Conservation (phyloP, 2,797 vertebrate genomes). For the Stomatorhinus walkeri region DNA sequence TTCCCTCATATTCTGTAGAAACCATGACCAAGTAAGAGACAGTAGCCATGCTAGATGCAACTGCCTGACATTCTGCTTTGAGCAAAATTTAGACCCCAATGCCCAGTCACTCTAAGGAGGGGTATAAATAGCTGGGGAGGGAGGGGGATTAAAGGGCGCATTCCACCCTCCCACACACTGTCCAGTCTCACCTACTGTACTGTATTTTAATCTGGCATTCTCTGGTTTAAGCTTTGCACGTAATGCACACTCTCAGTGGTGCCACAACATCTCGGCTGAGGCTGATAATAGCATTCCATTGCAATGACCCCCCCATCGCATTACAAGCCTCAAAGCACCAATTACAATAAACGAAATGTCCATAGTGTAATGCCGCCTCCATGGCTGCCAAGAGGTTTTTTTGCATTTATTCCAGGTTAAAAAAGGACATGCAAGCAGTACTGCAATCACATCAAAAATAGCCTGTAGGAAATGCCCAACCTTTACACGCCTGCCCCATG, state of each 20-base stretch:
- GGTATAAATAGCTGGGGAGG: slow-evolving; percentile 15
- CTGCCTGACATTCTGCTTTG: not conserved
- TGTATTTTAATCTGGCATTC: not conserved
- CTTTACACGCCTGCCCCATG: slow-evolving; percentile 18
- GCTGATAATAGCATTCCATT: not conserved
- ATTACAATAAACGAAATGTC: not conserved
- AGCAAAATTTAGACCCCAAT: not conserved
- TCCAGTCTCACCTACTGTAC: not conserved
- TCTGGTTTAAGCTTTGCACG: not conserved
- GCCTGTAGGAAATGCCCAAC: slow-evolving; percentile 8
- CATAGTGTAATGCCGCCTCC: not conserved
- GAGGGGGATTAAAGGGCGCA: not conserved
- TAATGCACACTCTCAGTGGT: not conserved
- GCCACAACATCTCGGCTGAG: not conserved
- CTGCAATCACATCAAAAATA: not conserved
- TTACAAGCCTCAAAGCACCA: not conserved
- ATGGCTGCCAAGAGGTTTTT: not conserved
- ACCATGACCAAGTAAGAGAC: not conserved
- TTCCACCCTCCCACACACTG: not conserved
- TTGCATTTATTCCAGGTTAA: not conserved
- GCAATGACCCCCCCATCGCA: not conserved
- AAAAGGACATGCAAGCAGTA: not conserved
- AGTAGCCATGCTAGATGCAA: not conserved
- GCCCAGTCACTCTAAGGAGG: slow-evolving; percentile 10
- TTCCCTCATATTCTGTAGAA: not conserved